A percentile compares a stretch with the other conserved stretches of the same genome.
Conservation (phyloP, 2,797 vertebrate genomes). For the Rhinella marina region DNA sequence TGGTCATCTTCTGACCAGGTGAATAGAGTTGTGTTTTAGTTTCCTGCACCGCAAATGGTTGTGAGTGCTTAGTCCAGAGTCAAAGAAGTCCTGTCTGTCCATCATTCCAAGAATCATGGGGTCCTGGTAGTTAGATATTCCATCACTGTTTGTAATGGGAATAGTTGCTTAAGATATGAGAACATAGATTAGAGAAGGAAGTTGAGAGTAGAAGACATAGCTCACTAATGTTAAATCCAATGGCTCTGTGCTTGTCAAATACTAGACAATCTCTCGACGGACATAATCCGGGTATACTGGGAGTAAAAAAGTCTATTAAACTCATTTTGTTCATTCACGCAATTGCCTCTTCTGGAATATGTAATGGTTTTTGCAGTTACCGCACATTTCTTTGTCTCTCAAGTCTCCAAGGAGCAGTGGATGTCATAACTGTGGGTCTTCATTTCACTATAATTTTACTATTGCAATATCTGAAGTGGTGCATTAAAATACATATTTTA, state of each 20-base stretch:
- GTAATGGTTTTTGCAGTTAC: neutral
- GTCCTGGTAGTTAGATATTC: neutral
- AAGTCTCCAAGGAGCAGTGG: neutral
- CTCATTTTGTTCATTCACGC: neutral
- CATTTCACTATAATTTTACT: constrained; percentile 17
- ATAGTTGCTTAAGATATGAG: neutral
- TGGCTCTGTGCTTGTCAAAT: neutral
- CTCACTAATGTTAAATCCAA: neutral
- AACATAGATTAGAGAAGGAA: neutral
- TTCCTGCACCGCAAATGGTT: too few species aligned
- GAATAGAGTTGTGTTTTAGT: too few species aligned
- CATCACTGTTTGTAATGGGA: neutral
- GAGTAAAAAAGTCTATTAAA: neutral
- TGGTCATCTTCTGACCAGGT: too few species aligned
- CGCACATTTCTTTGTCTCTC: neutral
- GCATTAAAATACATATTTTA: neutral
- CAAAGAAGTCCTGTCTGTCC: neutral
- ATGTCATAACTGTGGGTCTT: neutral
- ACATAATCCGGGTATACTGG: neutral
- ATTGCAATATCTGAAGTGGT: neutral
- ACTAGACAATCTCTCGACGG: neutral
- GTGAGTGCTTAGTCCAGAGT: neutral
- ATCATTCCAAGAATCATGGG: neutral
- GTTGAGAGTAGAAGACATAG: too few species aligned
- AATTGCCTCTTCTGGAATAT: neutral